phyloP scores from a whole-genome alignment of 53 echinoderm and acorn worm genomes.

The Antedon mediterranea region DNA sequence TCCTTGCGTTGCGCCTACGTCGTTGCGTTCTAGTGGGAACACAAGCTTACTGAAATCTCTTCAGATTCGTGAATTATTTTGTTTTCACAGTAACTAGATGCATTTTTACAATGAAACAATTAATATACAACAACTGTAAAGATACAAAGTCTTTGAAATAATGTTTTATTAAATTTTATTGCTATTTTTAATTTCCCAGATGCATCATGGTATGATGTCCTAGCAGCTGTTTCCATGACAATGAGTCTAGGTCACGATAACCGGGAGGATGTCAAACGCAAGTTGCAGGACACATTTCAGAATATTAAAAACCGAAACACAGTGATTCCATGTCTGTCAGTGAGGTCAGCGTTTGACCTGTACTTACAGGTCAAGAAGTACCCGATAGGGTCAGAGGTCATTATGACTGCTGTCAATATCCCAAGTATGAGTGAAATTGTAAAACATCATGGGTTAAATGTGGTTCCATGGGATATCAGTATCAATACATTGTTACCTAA shows the following conservation, averaged over 20 bases:
- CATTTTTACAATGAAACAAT: no score
- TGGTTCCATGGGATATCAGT: not conserved
- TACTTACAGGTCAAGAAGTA: conserved; percentile 5
- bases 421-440: not conserved
- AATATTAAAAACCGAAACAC: not conserved
- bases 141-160: no score
- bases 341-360: conserved; percentile 4
- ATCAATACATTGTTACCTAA: not conserved
- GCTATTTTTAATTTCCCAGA: conserved; percentile 5
- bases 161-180: no score
- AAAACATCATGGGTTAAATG: not conserved
- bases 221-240: conserved; percentile 2
- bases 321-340: conserved; percentile 2
- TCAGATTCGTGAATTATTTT: no score
- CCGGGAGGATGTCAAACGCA: conserved; percentile 11
- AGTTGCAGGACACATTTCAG: not conserved
- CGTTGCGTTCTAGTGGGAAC: no score
- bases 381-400: conserved; percentile 1
- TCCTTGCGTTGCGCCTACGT: no score
- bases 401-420: conserved; percentile 1
- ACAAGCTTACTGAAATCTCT: no score
- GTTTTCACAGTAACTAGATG: no score
- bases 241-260: not conserved
- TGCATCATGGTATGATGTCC: conserved; percentile 16
- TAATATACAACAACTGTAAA: no score